Base-by-base conservation (phyloP, 1,140 invertebrate genomes). In the Ridgeia piscesae region DNA sequence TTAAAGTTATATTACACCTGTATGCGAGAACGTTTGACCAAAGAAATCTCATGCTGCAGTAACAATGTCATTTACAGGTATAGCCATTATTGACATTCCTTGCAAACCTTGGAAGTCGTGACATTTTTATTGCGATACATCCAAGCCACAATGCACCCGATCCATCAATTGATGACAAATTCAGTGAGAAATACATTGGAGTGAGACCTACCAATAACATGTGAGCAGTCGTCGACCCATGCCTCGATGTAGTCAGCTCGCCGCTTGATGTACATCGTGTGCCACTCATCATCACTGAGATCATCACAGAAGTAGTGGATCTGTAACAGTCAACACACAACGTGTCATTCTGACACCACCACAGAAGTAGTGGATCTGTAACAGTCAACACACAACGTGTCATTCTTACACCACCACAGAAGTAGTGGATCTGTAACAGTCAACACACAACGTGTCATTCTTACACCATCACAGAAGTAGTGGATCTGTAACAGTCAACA, bases 251-350 rank as follows among this genome's bases (percentile, higher is more conserved):
- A 92, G 90, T 94, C 93, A 14, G 94, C 95, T 48, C 95, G 94
- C 35, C 95, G 93, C 31, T 93, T 93, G n/a, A 95, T 93, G 92
- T 94, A 93, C 34, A 95, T 27, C 0, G 95, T 95, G 93, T 96
- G 95, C 95, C 95, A 96, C 91, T 94, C 89, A 35, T 95, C 94
- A 92, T 95, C 95, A 93, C 95, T 95, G 77, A 95, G 93, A 21
- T 21, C 58, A 31, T 77, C 58, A 77, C 58, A 77, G 58, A 77
- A 77, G 58, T 77, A 77, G 58, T 77, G 58, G 17, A 77, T 77
- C 58, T 77, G 27, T 31, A 77, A 77, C 0, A 0, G 27, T 31
- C 11, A 77, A 77, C 58, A 77, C 2, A 21, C 8, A 11, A 50
- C 21, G 48, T n/a, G n/a, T n/a, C n/a, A n/a, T n/a, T n/a, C 95